Percentiles rank a stretch among this genome's conserved stretches.
These are phyloP conservation scores for Nemotelus pantherinus DNA, from an alignment of 2,888 invertebrate genomes.

Conservation along the genomic window DNA sequence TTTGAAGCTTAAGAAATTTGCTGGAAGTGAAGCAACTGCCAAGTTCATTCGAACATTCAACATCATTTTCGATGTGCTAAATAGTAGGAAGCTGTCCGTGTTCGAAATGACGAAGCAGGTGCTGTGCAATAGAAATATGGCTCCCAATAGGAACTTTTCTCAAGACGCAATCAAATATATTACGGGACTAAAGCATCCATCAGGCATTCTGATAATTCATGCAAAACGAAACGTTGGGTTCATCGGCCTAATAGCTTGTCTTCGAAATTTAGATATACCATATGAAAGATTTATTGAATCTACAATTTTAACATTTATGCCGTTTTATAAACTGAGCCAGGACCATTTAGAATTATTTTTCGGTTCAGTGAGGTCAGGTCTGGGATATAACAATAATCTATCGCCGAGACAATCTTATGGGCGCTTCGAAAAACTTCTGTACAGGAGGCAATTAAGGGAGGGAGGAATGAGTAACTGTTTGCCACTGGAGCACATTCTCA, in stretches of 20 bases:
- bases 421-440: constrained; percentile 3
- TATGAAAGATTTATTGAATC: constrained; percentile 16
- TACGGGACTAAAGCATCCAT: neutral
- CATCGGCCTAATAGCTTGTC: constrained; percentile 10
- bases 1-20: constrained; percentile 7
- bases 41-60: constrained; percentile 27
- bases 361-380: constrained; percentile 3
- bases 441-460: neutral
- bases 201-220: neutral
- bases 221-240: constrained; percentile 4
- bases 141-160: neutral
- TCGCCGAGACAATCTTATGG: neutral
- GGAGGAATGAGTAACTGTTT: constrained; percentile 23
- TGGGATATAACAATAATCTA: constrained; percentile 23
- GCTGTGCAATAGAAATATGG: neutral
- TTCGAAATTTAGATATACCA: constrained; percentile 2
- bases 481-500: neutral
- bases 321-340: constrained; percentile 36
- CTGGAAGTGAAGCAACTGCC: constrained; percentile 10
- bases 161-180: constrained; percentile 27
- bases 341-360: constrained; percentile 32
- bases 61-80: constrained; percentile 17
- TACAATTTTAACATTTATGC: constrained; percentile 3
- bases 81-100: neutral
- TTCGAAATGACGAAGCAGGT: neutral